Percentiles rank a stretch among this genome's conserved stretches.
Evolutionary conservation across 2,113 vertebrate species (phyloP).

Genomic region (Microcebus griseorufus): DNA sequence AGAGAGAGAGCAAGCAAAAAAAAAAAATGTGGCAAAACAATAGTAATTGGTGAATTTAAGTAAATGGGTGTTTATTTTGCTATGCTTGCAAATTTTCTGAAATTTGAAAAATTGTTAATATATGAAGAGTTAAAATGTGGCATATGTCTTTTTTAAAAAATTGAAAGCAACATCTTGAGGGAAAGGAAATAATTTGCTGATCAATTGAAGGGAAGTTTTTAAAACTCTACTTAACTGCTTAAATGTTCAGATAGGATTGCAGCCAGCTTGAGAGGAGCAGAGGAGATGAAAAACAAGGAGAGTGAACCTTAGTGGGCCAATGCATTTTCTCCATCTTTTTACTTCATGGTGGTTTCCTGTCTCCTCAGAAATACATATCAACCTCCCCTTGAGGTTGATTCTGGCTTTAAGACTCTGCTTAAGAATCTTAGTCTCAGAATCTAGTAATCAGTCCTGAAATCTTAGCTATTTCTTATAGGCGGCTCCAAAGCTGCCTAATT

Average conservation of each 20-base stretch:
- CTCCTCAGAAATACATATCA: neutral
- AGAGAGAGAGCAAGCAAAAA: neutral
- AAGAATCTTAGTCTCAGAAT: neutral
- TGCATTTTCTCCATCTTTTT: neutral
- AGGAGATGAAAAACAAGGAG: neutral
- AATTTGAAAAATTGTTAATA: neutral
- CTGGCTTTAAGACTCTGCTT: neutral
- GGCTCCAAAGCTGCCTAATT: neutral
- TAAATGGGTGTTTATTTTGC: neutral
- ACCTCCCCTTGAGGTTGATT: neutral
- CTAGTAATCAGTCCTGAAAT: neutral
- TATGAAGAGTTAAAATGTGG: neutral
- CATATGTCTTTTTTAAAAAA: neutral
- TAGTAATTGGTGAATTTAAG: neutral
- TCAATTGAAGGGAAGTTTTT: neutral
- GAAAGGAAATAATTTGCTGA: slow-evolving; percentile 34
- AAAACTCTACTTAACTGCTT: neutral
- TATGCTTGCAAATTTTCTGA: slow-evolving; percentile 1
- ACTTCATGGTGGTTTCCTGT: neutral
- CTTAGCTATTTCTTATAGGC: neutral
- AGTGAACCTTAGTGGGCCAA: neutral
- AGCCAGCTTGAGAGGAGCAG: neutral
- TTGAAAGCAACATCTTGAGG: neutral
- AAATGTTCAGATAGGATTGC: neutral
- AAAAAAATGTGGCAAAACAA: neutral